Conservation (phyloP, 2,113 vertebrate species). For the Sapayoa aenigma region DNA sequence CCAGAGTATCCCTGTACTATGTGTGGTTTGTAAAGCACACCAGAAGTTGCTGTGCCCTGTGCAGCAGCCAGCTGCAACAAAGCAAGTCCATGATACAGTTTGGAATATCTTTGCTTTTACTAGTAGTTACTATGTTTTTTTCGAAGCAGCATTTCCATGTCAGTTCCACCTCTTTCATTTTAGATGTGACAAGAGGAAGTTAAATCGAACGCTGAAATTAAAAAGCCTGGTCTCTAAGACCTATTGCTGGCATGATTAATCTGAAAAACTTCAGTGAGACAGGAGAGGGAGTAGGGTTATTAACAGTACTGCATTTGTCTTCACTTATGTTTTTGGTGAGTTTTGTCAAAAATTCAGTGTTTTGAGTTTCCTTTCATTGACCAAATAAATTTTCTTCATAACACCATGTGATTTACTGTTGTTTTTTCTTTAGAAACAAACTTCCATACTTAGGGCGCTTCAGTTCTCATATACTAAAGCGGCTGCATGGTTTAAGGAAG, state of each 20-base stretch:
- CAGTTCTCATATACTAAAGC: neutral
- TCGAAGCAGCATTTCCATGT: neutral
- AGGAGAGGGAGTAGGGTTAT: neutral
- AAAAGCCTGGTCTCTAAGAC: neutral
- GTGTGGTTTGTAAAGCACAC: neutral
- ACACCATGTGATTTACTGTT: neutral
- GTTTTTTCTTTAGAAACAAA: neutral
- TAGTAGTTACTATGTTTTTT: neutral
- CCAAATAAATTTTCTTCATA: slow-evolving; percentile 27
- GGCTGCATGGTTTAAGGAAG: neutral
- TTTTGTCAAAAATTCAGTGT: neutral
- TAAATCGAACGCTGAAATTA: neutral
- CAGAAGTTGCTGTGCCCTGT: neutral
- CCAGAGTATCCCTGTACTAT: neutral
- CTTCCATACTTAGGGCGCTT: neutral
- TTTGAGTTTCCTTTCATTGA: neutral
- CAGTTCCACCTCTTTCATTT: neutral
- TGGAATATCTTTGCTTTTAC: neutral
- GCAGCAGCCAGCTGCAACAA: neutral
- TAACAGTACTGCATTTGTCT: neutral
- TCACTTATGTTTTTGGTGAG: neutral
- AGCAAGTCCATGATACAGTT: neutral
- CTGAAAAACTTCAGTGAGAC: neutral
- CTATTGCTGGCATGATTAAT: neutral
- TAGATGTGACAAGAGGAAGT: neutral